Evolutionary conservation across 2,113 vertebrate genomes (phyloP).

Genomic region (Agapornis roseicollis): DNA sequence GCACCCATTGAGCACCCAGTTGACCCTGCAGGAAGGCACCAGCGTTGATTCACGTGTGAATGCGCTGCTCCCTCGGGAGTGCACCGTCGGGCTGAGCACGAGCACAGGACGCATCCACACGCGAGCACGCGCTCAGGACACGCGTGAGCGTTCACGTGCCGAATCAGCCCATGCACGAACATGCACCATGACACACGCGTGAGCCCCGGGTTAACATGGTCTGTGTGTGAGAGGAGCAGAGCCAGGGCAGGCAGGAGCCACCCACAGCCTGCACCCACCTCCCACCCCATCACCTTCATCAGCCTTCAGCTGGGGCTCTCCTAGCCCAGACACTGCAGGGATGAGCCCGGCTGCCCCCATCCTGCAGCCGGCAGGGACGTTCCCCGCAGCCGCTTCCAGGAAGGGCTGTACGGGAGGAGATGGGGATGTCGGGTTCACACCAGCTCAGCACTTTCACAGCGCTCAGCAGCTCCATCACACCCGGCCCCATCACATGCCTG

Average conservation of each 20-base stretch:
- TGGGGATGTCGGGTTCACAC: constrained; percentile 18
- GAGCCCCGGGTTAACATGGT: background rate
- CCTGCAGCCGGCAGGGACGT: background rate
- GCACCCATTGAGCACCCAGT: background rate
- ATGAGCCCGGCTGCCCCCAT: background rate
- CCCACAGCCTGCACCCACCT: background rate
- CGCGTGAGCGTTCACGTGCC: background rate
- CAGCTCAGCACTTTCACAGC: constrained; percentile 58
- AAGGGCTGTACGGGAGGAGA: constrained; percentile 28
- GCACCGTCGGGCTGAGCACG: background rate
- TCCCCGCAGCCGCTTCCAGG: constrained; percentile 25
- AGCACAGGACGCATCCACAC: background rate
- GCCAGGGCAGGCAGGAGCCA: background rate
- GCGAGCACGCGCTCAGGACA: background rate
- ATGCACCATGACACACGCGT: rapidly evolving
- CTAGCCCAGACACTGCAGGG: background rate
- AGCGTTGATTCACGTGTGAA: rapidly evolving
- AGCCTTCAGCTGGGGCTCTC: background rate
- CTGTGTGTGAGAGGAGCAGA: background rate
- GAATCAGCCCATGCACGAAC: rapidly evolving
- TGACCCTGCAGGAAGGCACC: background rate
- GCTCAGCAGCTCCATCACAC: constrained; percentile 12
- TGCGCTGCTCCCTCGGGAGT: background rate
- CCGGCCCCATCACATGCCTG: constrained; percentile 26
- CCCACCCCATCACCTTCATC: background rate